phyloP scores from a whole-genome alignment of 2,797 vertebrate species.

The Takifugu rubripes region DNA sequence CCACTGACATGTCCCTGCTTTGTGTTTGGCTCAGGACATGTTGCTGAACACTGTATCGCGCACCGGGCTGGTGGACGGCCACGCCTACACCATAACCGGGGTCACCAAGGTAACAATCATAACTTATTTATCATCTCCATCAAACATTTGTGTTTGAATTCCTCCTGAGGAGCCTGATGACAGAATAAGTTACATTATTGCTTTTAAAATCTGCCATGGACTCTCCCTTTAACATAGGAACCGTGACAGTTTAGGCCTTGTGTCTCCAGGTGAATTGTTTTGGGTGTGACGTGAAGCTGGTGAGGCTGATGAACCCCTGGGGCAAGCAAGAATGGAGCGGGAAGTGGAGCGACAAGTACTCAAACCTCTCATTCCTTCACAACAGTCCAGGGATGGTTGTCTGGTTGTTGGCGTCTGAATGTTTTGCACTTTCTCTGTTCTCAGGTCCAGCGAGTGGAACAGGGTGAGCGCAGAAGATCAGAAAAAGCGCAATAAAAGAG shows the following conservation, averaged over 20 bases:
- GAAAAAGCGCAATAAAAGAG: slow-evolving; percentile 17
- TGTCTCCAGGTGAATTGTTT: slow-evolving; percentile 18
- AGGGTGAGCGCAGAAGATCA: slow-evolving; percentile 28
- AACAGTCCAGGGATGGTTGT: too few species aligned
- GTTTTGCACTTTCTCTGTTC: background rate
- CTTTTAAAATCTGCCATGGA: too few species aligned
- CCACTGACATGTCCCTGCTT: background rate
- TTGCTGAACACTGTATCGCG: slow-evolving; percentile 12
- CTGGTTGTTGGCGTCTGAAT: too few species aligned
- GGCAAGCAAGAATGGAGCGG: slow-evolving; percentile 53
- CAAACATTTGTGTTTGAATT: too few species aligned
- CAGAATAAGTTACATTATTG: background rate
- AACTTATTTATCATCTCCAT: background rate
- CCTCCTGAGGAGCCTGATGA: background rate
- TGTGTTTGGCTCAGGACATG: slow-evolving; percentile 14
- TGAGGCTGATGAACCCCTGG: slow-evolving; percentile 57
- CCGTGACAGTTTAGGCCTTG: background rate
- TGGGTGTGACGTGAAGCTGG: slow-evolving; percentile 32
- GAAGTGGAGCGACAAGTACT: slow-evolving; percentile 52
- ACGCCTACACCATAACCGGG: slow-evolving; percentile 53
- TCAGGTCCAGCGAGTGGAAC: slow-evolving; percentile 44
- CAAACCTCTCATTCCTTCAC: background rate
- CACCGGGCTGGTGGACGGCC: slow-evolving; percentile 37
- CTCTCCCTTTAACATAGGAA: background rate
- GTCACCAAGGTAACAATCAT: slow-evolving; percentile 42